phyloP scores from a whole-genome alignment of 2,113 vertebrate genomes.

The Zosterops hypoxanthus region DNA sequence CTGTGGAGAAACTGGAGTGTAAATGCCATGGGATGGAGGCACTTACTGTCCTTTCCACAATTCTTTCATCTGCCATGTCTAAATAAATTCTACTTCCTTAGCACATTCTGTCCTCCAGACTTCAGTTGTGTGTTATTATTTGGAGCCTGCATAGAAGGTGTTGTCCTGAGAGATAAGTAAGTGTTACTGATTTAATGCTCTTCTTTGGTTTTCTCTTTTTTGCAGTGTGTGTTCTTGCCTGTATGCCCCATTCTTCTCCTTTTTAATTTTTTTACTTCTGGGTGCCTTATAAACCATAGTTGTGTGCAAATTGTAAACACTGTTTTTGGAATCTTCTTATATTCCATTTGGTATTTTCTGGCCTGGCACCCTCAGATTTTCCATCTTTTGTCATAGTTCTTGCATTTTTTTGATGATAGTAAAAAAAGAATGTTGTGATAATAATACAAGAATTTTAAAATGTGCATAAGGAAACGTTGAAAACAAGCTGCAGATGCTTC shows the following conservation, averaged over 20 bases:
- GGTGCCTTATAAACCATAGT: background rate
- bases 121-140: constrained; percentile 94
- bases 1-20: background rate
- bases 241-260: fast-evolving
- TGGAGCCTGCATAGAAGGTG: constrained; percentile 94
- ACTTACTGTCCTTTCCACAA: background rate
- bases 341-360: background rate
- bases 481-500: background rate
- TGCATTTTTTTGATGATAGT: background rate
- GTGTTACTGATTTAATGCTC: background rate
- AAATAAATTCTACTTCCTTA: constrained; percentile 42
- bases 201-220: background rate
- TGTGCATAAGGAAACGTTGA: background rate
- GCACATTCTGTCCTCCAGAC: constrained; percentile 73
- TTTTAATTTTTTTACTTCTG: background rate
- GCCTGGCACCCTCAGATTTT: background rate
- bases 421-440: background rate
- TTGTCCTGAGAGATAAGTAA: constrained; percentile 96
- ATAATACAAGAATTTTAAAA: background rate
- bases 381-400: background rate
- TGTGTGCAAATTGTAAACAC: background rate
- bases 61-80: background rate
- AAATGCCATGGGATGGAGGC: background rate
- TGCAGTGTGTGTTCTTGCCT: background rate
- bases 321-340: background rate